Base-by-base conservation (phyloP, 2,888 invertebrate species). In the Lycaena phlaeas region DNA sequence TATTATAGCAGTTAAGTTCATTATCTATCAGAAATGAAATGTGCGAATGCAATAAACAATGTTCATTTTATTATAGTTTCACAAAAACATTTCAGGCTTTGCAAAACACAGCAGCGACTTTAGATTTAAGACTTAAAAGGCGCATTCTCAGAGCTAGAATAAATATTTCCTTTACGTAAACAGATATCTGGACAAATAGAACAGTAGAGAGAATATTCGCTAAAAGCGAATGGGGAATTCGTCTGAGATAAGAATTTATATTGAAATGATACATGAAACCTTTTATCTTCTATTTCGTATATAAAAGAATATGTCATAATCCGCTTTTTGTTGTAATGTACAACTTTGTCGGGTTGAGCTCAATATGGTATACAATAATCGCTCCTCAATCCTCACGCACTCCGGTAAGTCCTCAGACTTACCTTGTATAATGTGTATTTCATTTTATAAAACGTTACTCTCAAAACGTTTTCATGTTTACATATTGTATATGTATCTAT, bases 101-200 rank as follows among this genome's bases (percentile, higher is more conserved):
- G n/a, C n/a, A n/a, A n/a, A n/a, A n/a, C n/a, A n/a, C n/a, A n/a
- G 17, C 18, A 34, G 2, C 18, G 12, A 18, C 17, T 11, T 22
- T 11, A 7, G 11, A 12, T 12, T 34, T 31, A 11, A 17, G 18
- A 34, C 9, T 34, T 17, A 34, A 11, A 34, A 22, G 34, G 31
- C 11, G 18, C 10, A 34, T 9, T 9, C 18, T 12, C 22, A 22
- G 22, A 22, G 9, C 7, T 4, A 34, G 34, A 34, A 34, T 34
- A 34, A 34, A 34, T 34, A 34, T 34, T 34, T 18, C 12, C 18
- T 17, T 7, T 12, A 22, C 18, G 34, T 34, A 34, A 34, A 34
- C 18, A 22, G 22, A 34, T 31, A 31, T 34, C 34, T 34, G 34
- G 34, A 34, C 34, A 34, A 34, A 34, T 34, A 22, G 22, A 34